Evolutionary conservation across 2,888 invertebrate species (phyloP), one percentile per base, ranked within the genome.

Genomic region (Drosophila meridionalis): DNA sequence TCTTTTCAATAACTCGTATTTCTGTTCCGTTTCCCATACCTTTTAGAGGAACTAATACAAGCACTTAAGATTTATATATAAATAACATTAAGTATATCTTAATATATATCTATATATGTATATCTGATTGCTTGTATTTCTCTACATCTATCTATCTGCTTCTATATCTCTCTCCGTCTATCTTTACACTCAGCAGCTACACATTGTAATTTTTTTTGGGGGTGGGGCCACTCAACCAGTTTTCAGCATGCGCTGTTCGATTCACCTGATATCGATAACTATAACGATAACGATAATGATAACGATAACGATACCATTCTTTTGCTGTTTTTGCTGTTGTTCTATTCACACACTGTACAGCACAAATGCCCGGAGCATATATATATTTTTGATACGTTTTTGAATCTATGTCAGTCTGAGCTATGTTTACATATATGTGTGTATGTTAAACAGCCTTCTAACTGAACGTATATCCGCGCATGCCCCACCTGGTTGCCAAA

Each of bases 401-500:
- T 52, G 48, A 34, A 43, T 59, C 56, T 38, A 50, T 75, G 63
- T 76, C 72, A 67, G 60, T 75, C 67, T 67, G 59, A 52, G 52
- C 34, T 26, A 52, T 55, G 38, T 55, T 61, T 28, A 43, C 36
- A 28, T 47, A 47, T 40, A 40, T 40, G 40, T 40, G 8, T 42
- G 42, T 47, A 34, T 53, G 14, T 40, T 4, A 14, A 14, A 63
- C 30, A 9, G 14, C 26, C 38, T 56, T 45, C 38, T 6, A 47
- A 47, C n/a, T 60, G 38, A 11, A 50, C 53, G 43, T 50, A 42
- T 59, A 11, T 50, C 65, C 50, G 61, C 73, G 76, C 76, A 60
- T 76, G 62, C 47, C 43, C 9, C 48, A 76, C 57, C 77, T 77
- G 77, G 77, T 77, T 76, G 76, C 9, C 43, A 60, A 66, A 63